Base-by-base conservation (phyloP, 2,113 vertebrate genomes). In the Apaloderma vittatum region DNA sequence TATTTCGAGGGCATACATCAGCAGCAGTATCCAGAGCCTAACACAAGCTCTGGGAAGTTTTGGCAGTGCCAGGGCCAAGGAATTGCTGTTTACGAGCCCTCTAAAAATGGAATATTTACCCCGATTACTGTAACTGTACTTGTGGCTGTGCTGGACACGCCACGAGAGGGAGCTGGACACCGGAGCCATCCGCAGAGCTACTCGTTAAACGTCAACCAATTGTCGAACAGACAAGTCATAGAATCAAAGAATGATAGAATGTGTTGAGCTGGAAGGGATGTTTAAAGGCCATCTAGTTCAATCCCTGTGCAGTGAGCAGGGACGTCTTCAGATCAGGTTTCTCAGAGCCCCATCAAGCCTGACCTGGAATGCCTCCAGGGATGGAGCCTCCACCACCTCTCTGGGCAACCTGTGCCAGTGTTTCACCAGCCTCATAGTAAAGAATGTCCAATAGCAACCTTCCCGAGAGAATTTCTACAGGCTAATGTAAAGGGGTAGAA, bases 41-140 rank as follows among this genome's bases (percentile, higher is more conserved):
- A 79, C 43, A 54, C 0, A n/a, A 37, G 15, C 46, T 65, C 46
- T 4, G 3, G 13, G 12, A 13, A 27, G 26, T 12, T 51, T 43
- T 29, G 26, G 14, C 7, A 15, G 6, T 5, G 24, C 17, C 19
- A 51, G 6, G 13, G 54, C 4, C 23, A 46, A 55, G 22, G 15
- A 61, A 23, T 6, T 58, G 75, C 7, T 54, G 16, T 18, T 62
- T 51, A 61, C 18, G 32, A 51, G 29, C 6, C 20, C 8, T 82
- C 12, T 32, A 29, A 78, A 66, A 23, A 15, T 2, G 2, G 10
- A 55, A 2, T 36, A 6, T 59, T 10, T 37, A 24, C 43, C 59
- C 45, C 0, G 0, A 27, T 54, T 85, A 46, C 72, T 10, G 0
- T 2, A 52, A 14, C 32, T 8, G 30, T 12, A 10, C 12, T 0